Evolutionary conservation across 2,797 vertebrate genomes (phyloP).

Genomic region (Allobates femoralis): DNA sequence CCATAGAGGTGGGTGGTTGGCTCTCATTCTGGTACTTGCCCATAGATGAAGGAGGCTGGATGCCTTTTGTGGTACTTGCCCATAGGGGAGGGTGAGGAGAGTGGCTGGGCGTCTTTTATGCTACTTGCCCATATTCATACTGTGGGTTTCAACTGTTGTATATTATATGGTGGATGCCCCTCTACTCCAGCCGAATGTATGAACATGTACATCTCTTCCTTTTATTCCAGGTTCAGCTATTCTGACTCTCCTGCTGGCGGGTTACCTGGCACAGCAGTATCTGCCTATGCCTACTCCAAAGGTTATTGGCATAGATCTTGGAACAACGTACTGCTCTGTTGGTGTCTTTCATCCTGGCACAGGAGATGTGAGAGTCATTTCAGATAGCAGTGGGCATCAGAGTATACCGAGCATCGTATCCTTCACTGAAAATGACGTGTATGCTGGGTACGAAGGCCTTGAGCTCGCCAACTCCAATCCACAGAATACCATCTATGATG

Average conservation of each 20-base stretch:
- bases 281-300: constrained; percentile 90
- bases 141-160: neutral
- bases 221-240: constrained; percentile 87
- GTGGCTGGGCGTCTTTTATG: neutral
- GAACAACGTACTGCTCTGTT: constrained; percentile 96
- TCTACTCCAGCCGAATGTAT: neutral
- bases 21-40: no score
- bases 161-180: neutral
- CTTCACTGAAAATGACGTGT: constrained; percentile 80
- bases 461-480: constrained; percentile 87
- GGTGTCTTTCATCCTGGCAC: constrained; percentile 92
- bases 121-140: neutral
- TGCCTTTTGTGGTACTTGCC: neutral
- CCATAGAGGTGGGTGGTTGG: no score
- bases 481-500: constrained; percentile 93
- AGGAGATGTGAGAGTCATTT: constrained; percentile 89
- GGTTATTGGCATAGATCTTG: constrained; percentile 93
- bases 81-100: no score
- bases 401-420: constrained; percentile 94
- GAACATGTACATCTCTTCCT: neutral
- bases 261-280: constrained; percentile 96
- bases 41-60: no score
- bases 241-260: constrained; percentile 90
- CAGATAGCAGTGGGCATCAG: constrained; percentile 83
- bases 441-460: constrained; percentile 87